Evolutionary conservation across 2,797 vertebrate species (phyloP).

Genomic region (Lycodopsis pacificus): DNA sequence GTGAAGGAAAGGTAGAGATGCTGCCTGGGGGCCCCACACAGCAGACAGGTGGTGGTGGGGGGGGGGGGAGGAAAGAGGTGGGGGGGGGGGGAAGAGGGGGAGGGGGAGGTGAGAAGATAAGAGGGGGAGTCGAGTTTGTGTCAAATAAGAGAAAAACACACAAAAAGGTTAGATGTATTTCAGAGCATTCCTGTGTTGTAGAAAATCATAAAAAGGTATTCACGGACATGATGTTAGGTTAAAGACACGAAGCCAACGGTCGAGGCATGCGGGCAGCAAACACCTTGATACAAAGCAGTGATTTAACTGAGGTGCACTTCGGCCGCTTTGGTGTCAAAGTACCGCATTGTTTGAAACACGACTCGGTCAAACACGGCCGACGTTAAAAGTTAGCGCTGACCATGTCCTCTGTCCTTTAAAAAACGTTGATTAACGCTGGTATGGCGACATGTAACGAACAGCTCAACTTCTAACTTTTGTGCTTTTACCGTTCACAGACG

Average conservation of each 20-base stretch:
- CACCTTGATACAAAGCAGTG: constrained; percentile 70
- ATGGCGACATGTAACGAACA: not conserved
- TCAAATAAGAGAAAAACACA: constrained; percentile 43
- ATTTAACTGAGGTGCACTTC: constrained; percentile 57
- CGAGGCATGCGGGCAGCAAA: constrained; percentile 36
- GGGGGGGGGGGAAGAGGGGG: not conserved
- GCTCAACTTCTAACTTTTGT: constrained; percentile 45
- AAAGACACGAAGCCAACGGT: not conserved
- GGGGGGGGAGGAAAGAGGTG: not conserved
- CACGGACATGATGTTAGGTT: constrained; percentile 7
- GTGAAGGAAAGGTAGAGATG: constrained; percentile 73
- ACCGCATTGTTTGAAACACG: constrained; percentile 13
- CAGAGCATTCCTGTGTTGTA: not conserved
- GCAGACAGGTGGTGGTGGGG: constrained; percentile 50
- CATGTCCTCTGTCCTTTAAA: not conserved
- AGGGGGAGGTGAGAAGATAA: not conserved
- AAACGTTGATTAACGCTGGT: not conserved
- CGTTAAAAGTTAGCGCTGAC: constrained; percentile 36
- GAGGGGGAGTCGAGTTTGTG: constrained; percentile 30
- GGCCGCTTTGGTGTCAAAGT: constrained; percentile 16
- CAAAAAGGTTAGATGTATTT: constrained; percentile 2
- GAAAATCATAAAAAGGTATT: not conserved
- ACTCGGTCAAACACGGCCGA: constrained; percentile 1
- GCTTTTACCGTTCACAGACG: not conserved
- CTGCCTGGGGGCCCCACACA: constrained; percentile 68